Percentiles rank a stretch among this genome's conserved stretches.
Evolutionary conservation across 2,113 vertebrate genomes (phyloP).

Genomic region (Tamias sibiricus): DNA sequence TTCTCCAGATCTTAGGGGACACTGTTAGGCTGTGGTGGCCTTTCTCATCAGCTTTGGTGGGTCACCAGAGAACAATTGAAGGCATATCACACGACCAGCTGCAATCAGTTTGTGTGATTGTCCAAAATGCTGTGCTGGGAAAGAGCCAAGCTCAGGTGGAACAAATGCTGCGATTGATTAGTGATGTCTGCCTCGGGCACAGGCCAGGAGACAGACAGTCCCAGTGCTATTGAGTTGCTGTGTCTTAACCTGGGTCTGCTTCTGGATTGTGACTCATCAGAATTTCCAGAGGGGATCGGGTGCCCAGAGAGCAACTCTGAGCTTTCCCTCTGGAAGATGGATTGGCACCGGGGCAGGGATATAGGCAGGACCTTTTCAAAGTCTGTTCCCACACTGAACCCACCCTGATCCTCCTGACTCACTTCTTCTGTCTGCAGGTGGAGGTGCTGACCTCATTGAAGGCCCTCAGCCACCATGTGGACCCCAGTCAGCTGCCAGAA

Average conservation of each 20-base stretch:
- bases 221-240: background rate
- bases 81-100: background rate
- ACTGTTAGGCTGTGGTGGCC: background rate
- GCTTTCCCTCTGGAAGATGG: background rate
- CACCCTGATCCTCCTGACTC: background rate
- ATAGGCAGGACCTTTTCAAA: background rate
- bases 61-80: background rate
- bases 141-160: background rate
- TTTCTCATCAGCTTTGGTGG: background rate
- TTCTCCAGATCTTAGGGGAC: background rate
- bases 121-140: background rate
- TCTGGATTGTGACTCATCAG: constrained; percentile 28
- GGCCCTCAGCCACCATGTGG: constrained; percentile 91
- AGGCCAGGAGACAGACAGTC: background rate
- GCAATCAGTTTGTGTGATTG: background rate
- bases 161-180: background rate
- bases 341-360: no score
- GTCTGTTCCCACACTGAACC: background rate
- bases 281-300: background rate
- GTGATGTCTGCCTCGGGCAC: constrained; percentile 47
- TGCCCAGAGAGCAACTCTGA: background rate
- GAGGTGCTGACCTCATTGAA: constrained; percentile 92
- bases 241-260: background rate
- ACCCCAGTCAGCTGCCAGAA: constrained; percentile 91
- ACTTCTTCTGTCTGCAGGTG: constrained; percentile 80